These are phyloP conservation scores for Pyralis farinalis DNA, from an alignment of 2,888 invertebrate genomes.

Conservation along the genomic window DNA sequence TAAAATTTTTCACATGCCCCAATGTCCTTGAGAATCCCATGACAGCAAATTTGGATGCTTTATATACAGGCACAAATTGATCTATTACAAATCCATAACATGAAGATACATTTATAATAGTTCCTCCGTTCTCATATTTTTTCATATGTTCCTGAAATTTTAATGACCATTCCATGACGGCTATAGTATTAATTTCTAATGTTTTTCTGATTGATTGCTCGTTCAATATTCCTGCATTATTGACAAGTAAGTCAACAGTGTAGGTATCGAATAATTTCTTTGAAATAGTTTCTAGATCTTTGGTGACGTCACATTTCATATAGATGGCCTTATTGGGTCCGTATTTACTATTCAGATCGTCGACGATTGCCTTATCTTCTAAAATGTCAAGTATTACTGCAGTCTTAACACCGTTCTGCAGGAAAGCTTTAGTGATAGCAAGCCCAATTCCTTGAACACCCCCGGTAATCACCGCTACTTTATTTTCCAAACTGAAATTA, in stretches of 20 bases:
- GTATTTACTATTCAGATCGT: slow-evolving; percentile 52
- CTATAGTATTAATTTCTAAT: slow-evolving; percentile 43
- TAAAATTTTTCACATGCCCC: slow-evolving; percentile 47
- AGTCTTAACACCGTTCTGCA: slow-evolving; percentile 49
- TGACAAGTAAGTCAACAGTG: slow-evolving; percentile 53
- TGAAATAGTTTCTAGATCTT: slow-evolving; percentile 52
- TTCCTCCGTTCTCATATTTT: slow-evolving; percentile 74
- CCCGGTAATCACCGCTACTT: slow-evolving; percentile 61
- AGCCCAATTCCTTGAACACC: slow-evolving; percentile 76
- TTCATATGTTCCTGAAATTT: slow-evolving; percentile 76
- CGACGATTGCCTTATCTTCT: slow-evolving; percentile 36
- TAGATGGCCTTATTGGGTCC: slow-evolving; percentile 62
- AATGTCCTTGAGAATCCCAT: slow-evolving; percentile 59
- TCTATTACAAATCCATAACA: slow-evolving; percentile 67
- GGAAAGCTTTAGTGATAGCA: slow-evolving; percentile 54
- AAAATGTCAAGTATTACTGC: slow-evolving; percentile 32
- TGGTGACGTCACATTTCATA: slow-evolving; percentile 67
- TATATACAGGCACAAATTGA: slow-evolving; percentile 72
- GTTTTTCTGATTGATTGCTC: slow-evolving; percentile 27
- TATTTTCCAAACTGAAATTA: slow-evolving; percentile 17
- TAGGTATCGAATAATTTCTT: slow-evolving; percentile 31
- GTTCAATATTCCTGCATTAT: slow-evolving; percentile 52
- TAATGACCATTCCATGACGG: slow-evolving; percentile 41
- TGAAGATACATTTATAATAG: slow-evolving; percentile 82
- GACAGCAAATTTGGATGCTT: slow-evolving; percentile 76